phyloP scores from a whole-genome alignment of 1,140 invertebrate genomes.

The Tribolium madens region DNA sequence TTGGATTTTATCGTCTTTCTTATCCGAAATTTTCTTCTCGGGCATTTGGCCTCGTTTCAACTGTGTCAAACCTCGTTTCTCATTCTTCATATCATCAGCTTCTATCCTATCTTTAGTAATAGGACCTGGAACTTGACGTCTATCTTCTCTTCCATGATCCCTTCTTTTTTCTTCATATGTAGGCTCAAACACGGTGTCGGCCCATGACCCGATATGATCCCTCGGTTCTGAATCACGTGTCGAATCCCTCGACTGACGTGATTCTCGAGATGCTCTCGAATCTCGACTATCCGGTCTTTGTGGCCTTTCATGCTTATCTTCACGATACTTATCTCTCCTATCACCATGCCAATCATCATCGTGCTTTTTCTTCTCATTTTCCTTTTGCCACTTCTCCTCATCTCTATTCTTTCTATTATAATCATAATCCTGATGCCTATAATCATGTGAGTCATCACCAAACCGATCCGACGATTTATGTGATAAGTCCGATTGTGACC shows the following conservation, averaged over 20 bases:
- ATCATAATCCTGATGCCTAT: constrained; percentile 54
- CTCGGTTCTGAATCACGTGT: constrained; percentile 61
- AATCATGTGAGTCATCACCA: constrained; percentile 49
- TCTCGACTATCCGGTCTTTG: constrained; percentile 73
- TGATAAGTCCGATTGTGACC: constrained; percentile 33
- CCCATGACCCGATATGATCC: constrained; percentile 66
- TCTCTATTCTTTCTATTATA: constrained; percentile 42
- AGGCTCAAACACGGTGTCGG: constrained; percentile 62
- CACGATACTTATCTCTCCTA: constrained; percentile 54
- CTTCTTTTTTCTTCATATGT: constrained; percentile 68
- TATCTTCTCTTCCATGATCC: constrained; percentile 60
- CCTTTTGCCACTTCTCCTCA: constrained; percentile 48
- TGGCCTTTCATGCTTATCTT: constrained; percentile 66
- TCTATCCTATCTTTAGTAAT: constrained; percentile 75
- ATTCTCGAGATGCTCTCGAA: constrained; percentile 70
- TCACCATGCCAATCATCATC: constrained; percentile 47
- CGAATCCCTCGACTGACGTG: constrained; percentile 66
- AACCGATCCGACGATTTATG: constrained; percentile 51
- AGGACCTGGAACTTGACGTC: constrained; percentile 70
- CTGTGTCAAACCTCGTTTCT: constrained; percentile 70
- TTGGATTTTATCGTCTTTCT: constrained; percentile 63
- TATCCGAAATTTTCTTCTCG: constrained; percentile 49
- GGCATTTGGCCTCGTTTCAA: constrained; percentile 66
- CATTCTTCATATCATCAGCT: constrained; percentile 70
- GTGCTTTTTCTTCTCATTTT: constrained; percentile 29